phyloP scores from a whole-genome alignment of 2,113 vertebrate species.

The Pavo muticus region DNA sequence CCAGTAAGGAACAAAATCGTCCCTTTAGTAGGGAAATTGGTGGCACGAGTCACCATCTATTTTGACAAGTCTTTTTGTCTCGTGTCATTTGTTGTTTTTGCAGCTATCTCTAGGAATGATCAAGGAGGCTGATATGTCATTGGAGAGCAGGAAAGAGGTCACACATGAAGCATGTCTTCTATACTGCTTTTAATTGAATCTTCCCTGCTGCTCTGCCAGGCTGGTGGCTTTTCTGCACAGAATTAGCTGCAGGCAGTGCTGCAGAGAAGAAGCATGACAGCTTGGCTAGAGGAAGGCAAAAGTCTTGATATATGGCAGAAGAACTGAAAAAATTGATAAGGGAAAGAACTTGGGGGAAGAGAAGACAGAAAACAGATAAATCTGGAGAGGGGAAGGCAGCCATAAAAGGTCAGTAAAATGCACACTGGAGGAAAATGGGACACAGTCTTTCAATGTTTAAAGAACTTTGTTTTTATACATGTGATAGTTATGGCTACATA shows the following conservation, averaged over 20 bases:
- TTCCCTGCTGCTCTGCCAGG: slow-evolving; percentile 28
- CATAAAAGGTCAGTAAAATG: not conserved
- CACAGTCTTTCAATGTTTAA: not conserved
- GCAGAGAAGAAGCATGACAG: not conserved
- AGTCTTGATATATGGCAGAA: not conserved
- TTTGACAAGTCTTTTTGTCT: slow-evolving; percentile 22
- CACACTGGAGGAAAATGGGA: not conserved
- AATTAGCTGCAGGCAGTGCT: not conserved
- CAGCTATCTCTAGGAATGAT: slow-evolving; percentile 31
- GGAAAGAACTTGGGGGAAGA: not conserved
- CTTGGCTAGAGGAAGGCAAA: not conserved
- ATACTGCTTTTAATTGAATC: slow-evolving; percentile 19
- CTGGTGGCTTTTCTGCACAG: not conserved
- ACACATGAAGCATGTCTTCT: not conserved
- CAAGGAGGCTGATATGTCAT: slow-evolving; percentile 20
- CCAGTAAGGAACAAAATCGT: not conserved
- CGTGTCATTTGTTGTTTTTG: slow-evolving; percentile 12
- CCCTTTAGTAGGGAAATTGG: not conserved
- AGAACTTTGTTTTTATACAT: not conserved
- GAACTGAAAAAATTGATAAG: not conserved
- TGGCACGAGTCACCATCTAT: slow-evolving; percentile 15
- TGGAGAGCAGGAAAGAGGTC: slow-evolving; percentile 11
- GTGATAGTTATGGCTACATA: not conserved
- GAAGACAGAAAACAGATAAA: not conserved
- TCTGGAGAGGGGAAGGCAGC: not conserved